Base-by-base conservation (phyloP, 2,113 vertebrate species). In the Heterotilapia buettikoferi region DNA sequence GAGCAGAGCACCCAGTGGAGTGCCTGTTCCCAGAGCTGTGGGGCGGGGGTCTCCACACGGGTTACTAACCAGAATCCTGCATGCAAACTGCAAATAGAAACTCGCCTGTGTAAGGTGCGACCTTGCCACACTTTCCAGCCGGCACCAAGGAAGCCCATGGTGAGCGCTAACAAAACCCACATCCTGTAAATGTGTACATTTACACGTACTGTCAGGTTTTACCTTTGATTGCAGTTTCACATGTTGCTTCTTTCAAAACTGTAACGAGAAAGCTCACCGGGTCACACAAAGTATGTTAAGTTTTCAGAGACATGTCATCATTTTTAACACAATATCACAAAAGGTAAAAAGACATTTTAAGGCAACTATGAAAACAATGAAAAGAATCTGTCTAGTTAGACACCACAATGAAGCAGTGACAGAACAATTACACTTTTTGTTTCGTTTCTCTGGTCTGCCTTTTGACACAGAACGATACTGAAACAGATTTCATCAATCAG, bases 1-100 rank as follows among this genome's bases (percentile, higher is more conserved):
- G 96, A 97, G 31, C 97, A 96, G 96, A 96, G 97, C 94, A 97
- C 98, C 0, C 95, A 96, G 84, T 99, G 98, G 98, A 97, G 97
- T 0, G 89, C 97, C 87, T 99, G 98, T 83, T 99, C 98, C 0
- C 95, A 90, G 84, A 97, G 96, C 90, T 99, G 98, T 3, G 98
- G 98, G 2, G 43, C 97, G 1, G 98, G 98, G 2, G 79, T 98
- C 66, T 96, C 98, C 66, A 97, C 95, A 2, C 96, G 98, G 0
- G 94, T 99, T 19, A 97, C 98, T 83, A 99, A 99, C 94, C 96
- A 97, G 96, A 99, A 99, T 84, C 93, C 36, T 4, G 93, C 92
- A 92, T 99, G 98, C 92, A 95, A 95, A 16, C 95, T 99, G 91
- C 97, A 99, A 94, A 96, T 95, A 33, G 97, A 99, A 94, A 95